Evolutionary conservation across 2,797 vertebrate genomes (phyloP).

Genomic region (Clamator glandarius): DNA sequence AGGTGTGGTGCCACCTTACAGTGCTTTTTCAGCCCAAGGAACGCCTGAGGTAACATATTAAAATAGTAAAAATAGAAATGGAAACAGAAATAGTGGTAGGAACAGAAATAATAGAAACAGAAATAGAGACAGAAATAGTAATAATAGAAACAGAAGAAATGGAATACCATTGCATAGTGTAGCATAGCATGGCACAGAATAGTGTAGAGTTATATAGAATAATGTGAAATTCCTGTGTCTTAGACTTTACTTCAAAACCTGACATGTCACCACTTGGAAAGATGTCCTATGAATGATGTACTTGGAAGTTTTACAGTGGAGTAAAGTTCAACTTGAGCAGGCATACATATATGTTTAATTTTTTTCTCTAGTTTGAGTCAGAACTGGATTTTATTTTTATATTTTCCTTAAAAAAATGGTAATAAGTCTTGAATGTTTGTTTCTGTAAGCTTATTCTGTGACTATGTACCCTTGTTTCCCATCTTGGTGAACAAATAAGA

Average conservation of each 20-base stretch:
- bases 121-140: neutral
- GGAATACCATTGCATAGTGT: neutral
- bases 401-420: neutral
- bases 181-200: neutral
- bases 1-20: slow-evolving; percentile 90
- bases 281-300: neutral
- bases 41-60: slow-evolving; percentile 84
- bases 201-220: neutral
- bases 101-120: neutral
- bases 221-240: neutral
- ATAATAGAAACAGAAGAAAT: neutral
- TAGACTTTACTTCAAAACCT: neutral
- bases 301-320: neutral
- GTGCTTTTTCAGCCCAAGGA: slow-evolving; percentile 90
- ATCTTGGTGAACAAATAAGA: neutral
- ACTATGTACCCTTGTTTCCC: neutral
- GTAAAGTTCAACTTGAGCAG: neutral
- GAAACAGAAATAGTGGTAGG: neutral
- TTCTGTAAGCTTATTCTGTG: neutral
- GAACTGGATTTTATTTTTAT: neutral
- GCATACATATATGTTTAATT: neutral
- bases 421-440: neutral
- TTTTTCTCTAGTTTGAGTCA: neutral
- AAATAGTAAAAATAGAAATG: neutral
- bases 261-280: neutral